Evolutionary conservation across 2,797 vertebrate species (phyloP).

Genomic region (Lepus townsendii): DNA sequence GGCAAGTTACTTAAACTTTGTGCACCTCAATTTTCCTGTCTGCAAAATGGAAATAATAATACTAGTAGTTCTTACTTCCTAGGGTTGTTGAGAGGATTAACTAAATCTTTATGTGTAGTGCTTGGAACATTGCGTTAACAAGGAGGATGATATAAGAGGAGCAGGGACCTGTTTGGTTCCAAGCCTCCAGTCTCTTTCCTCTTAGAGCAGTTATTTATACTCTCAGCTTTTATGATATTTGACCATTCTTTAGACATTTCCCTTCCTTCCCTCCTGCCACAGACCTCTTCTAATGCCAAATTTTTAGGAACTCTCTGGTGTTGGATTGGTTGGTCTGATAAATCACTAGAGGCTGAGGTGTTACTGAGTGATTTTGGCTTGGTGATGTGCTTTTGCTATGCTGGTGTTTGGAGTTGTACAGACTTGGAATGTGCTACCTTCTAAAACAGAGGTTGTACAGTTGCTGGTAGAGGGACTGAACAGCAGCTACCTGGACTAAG

Average conservation of each 20-base stretch:
- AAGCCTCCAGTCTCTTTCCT: not conserved
- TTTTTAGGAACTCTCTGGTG: not conserved
- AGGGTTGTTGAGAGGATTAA: not conserved
- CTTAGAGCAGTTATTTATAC: not conserved
- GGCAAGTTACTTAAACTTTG: constrained; percentile 18
- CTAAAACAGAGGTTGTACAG: not conserved
- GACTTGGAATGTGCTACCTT: not conserved
- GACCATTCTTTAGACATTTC: not conserved
- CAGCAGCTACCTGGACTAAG: not conserved
- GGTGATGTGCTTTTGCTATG: not conserved
- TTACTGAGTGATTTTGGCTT: not conserved
- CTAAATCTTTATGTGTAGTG: not conserved
- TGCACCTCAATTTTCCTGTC: not conserved
- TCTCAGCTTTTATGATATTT: not conserved
- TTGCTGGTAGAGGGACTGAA: not conserved
- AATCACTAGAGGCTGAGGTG: not conserved
- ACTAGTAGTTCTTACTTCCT: not conserved
- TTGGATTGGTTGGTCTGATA: not conserved
- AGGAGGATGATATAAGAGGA: not conserved
- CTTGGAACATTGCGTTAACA: not conserved
- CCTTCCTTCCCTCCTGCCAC: not conserved
- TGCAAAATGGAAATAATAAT: not conserved
- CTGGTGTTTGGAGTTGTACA: not conserved
- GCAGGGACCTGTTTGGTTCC: not conserved
- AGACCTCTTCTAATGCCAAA: not conserved